phyloP scores from a whole-genome alignment of 2,113 vertebrate genomes.

The Aix galericulata region DNA sequence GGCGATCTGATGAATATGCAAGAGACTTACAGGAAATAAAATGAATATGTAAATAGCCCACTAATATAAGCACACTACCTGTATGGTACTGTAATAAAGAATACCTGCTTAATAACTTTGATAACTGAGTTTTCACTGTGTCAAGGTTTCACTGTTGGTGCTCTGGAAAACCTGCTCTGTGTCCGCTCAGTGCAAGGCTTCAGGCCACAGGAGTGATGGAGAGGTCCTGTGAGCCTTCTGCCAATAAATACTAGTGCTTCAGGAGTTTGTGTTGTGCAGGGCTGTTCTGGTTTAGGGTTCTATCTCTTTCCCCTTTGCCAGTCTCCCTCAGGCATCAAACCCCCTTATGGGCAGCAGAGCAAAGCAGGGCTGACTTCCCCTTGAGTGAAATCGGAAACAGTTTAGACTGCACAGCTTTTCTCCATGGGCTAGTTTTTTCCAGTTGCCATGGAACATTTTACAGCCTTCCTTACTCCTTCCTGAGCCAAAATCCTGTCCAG shows the following conservation, averaged over 20 bases:
- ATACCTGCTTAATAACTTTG: too few species aligned
- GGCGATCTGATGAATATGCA: too few species aligned
- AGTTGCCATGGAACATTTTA: not conserved
- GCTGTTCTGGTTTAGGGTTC: not conserved
- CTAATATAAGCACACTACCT: too few species aligned
- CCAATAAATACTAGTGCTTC: not conserved
- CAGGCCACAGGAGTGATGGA: not conserved
- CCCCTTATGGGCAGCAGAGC: not conserved
- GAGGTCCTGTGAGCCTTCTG: not conserved
- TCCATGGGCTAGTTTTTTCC: not conserved
- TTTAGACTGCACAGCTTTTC: not conserved
- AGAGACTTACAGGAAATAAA: too few species aligned
- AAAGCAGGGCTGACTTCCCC: not conserved
- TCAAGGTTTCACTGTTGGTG: not conserved
- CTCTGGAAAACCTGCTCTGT: not conserved
- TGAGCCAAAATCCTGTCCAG: not conserved
- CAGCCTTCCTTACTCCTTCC: not conserved
- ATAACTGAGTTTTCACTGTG: too few species aligned
- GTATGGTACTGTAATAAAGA: too few species aligned
- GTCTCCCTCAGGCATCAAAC: not conserved
- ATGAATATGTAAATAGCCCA: too few species aligned
- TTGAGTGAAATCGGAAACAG: not conserved
- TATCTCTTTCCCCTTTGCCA: accelerated
- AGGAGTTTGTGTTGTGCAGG: not conserved
- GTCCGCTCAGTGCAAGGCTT: not conserved